A percentile compares a stretch with the other conserved stretches of the same genome.
Conservation (phyloP, 2,797 vertebrate genomes). For the Enoplosus armatus region DNA sequence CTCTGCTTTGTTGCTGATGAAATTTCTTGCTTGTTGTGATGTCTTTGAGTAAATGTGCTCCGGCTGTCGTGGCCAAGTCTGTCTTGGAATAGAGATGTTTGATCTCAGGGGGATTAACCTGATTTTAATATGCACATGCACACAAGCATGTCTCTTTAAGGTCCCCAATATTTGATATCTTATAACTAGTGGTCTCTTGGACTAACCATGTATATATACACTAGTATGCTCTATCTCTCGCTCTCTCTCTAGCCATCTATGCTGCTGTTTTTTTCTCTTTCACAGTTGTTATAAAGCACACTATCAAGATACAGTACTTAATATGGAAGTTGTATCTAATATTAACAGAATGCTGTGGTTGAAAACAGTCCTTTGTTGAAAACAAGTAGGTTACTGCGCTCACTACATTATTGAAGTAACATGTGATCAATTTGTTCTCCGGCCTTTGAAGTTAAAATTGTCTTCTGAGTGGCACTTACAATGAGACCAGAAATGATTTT, state of each 20-base stretch:
- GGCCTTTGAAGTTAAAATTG: conserved; percentile 61
- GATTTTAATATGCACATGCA: conserved; percentile 36
- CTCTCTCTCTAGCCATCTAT: not conserved
- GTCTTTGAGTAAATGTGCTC: conserved; percentile 50
- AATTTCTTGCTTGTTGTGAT: conserved; percentile 47
- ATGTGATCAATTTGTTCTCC: conserved; percentile 48
- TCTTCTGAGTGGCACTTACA: conserved; percentile 45
- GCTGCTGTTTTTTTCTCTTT: not conserved
- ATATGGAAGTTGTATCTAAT: conserved; percentile 11
- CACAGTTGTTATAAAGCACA: conserved; percentile 8
- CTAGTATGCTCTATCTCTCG: not conserved
- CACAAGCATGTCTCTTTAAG: conserved; percentile 1
- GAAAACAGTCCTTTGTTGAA: conserved; percentile 36
- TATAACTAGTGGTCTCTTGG: not conserved
- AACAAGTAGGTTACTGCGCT: conserved; percentile 40
- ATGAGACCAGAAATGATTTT: conserved; percentile 37
- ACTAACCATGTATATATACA: not conserved
- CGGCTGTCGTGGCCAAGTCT: conserved; percentile 45
- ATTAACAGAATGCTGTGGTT: not conserved
- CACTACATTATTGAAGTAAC: conserved; percentile 32
- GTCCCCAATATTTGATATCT: conserved; percentile 6
- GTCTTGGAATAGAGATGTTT: conserved; percentile 44
- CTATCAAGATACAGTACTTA: not conserved
- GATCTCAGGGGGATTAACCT: conserved; percentile 59
- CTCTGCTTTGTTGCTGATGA: conserved; percentile 39